Percentiles rank a stretch among this genome's conserved stretches.
These are phyloP conservation scores for Amphipoea oculea DNA, from an alignment of 2,888 invertebrate species.

Conservation along the genomic window DNA sequence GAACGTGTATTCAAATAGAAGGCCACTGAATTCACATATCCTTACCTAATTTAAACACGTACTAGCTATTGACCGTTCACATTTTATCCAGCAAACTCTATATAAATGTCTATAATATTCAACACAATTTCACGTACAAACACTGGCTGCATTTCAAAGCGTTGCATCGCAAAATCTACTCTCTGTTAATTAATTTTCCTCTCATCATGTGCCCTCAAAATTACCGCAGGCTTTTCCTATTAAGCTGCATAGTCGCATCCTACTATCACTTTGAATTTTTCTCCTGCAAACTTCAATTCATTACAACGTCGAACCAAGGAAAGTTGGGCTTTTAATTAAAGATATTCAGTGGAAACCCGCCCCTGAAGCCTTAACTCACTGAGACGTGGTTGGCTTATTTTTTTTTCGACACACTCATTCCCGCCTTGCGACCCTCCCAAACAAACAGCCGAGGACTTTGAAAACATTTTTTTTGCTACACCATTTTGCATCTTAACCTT, in stretches of 20 bases:
- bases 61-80: conserved; percentile 14
- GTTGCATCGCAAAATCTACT: conserved; percentile 68
- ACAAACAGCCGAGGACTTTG: conserved; percentile 89
- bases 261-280: conserved; percentile 72
- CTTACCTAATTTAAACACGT: conserved; percentile 2
- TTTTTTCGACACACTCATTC: conserved; percentile 90
- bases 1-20: conserved; percentile 9
- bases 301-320: conserved; percentile 79
- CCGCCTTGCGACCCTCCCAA: conserved; percentile 90
- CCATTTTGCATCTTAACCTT: conserved; percentile 50
- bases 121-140: conserved; percentile 56
- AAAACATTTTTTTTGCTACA: conserved; percentile 80
- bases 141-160: conserved; percentile 64
- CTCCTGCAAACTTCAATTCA: conserved; percentile 83
- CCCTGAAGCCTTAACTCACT: conserved; percentile 88
- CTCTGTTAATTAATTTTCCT: conserved; percentile 75
- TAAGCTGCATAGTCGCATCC: conserved; percentile 64
- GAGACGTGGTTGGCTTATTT: conserved; percentile 91
- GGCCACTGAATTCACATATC: conserved; percentile 4
- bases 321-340: conserved; percentile 89
- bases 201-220: conserved; percentile 67
- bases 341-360: conserved; percentile 88
- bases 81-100: conserved; percentile 34
- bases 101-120: conserved; percentile 38
- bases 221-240: conserved; percentile 68